Evolutionary conservation across 2,113 vertebrate genomes (phyloP).

Genomic region (Xenopus borealis): DNA sequence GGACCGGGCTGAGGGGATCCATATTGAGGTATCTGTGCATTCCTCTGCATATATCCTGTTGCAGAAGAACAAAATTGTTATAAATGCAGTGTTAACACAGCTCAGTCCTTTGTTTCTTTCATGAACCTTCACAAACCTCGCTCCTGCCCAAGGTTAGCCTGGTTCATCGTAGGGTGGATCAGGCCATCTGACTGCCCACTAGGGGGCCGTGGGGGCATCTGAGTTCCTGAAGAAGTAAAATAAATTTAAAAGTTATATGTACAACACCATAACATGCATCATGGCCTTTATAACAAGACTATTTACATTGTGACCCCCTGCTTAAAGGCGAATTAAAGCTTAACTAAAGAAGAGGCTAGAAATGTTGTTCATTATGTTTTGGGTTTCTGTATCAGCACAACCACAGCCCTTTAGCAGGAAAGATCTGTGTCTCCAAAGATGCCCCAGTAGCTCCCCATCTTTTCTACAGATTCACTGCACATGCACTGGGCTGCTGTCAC

Average conservation of each 20-base stretch:
- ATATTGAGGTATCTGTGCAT: constrained; percentile 91
- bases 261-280: too few relatives aligned
- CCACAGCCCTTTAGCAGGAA: too few relatives aligned
- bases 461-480: too few relatives aligned
- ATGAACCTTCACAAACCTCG: constrained; percentile 71
- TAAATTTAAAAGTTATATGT: too few relatives aligned
- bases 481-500: too few relatives aligned
- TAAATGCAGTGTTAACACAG: not conserved
- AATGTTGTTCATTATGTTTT: too few relatives aligned
- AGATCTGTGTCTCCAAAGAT: too few relatives aligned
- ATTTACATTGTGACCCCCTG: not conserved
- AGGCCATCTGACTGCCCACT: constrained; percentile 95
- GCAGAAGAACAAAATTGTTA: not conserved
- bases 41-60: constrained; percentile 94
- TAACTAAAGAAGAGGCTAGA: too few relatives aligned
- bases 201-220: constrained; percentile 95
- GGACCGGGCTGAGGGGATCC: constrained; percentile 92
- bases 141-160: constrained; percentile 88
- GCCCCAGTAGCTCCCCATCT: too few relatives aligned
- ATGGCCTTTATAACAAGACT: accelerated
- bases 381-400: too few relatives aligned
- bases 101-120: not conserved
- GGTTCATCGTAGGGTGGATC: constrained; percentile 90
- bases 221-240: constrained; percentile 70
- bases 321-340: too few relatives aligned